Conservation (phyloP, 2,888 invertebrate species). For the Mesochorus sp. region DNA sequence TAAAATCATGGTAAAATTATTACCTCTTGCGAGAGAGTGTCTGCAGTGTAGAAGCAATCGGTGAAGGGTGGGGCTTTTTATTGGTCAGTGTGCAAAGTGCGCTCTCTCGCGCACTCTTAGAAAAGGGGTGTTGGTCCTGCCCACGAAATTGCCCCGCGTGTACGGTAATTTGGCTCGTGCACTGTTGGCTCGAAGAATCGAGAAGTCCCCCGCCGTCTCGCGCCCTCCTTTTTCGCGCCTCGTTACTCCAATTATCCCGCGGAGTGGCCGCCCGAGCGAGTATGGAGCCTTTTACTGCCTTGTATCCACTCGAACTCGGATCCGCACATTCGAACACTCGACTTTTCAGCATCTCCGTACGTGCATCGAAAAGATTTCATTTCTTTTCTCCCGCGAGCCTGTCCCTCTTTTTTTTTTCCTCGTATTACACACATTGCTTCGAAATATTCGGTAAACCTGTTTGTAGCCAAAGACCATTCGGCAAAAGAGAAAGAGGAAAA, state of each 20-base stretch:
- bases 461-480: constrained; percentile 34
- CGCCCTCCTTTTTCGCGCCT: constrained; percentile 53
- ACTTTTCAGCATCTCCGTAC: constrained; percentile 14
- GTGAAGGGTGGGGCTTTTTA: constrained; percentile 30
- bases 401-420: constrained; percentile 16
- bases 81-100: constrained; percentile 21
- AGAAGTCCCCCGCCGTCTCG: constrained; percentile 37
- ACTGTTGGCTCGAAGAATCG: constrained; percentile 38
- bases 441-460: constrained; percentile 62
- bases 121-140: constrained; percentile 31
- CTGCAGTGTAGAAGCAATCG: background rate
- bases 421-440: constrained; percentile 39
- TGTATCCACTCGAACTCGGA: constrained; percentile 40
- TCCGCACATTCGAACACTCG: constrained; percentile 21
- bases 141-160: constrained; percentile 38
- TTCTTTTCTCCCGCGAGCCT: background rate
- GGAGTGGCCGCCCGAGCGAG: constrained; percentile 18
- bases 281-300: constrained; percentile 48
- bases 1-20: background rate
- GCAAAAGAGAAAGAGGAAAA: constrained; percentile 5
- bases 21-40: background rate
- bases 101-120: background rate
- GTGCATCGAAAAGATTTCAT: constrained; percentile 29
- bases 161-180: constrained; percentile 47
- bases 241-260: constrained; percentile 57